phyloP scores from a whole-genome alignment of 2,797 vertebrate genomes.

The Parambassis ranga region DNA sequence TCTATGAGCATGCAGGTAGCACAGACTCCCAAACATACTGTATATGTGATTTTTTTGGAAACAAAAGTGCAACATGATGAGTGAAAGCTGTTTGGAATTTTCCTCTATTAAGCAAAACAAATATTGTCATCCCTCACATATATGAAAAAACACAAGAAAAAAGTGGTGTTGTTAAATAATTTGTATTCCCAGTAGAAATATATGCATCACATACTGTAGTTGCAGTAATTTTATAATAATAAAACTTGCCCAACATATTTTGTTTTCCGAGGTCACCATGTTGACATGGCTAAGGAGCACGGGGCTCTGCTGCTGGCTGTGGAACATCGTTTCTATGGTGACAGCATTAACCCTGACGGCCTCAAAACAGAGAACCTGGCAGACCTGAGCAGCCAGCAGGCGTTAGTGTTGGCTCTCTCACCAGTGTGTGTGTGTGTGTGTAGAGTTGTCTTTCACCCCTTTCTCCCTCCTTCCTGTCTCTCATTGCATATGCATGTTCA shows the following conservation, averaged over 20 bases:
- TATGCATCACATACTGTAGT: too few species aligned
- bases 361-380: conserved; percentile 73
- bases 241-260: background rate
- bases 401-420: conserved; percentile 75
- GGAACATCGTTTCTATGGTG: conserved; percentile 89
- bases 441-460: background rate
- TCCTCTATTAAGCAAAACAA: too few species aligned
- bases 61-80: conserved; percentile 14
- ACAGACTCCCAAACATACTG: background rate
- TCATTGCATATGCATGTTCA: background rate
- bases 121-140: too few species aligned
- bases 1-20: background rate
- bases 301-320: conserved; percentile 82
- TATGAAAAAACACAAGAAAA: too few species aligned
- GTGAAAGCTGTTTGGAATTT: too few species aligned
- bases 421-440: background rate
- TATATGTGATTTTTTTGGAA: too few species aligned
- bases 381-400: conserved; percentile 86
- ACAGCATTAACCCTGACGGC: conserved; percentile 80
- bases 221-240: background rate
- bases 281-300: conserved; percentile 79
- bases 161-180: too few species aligned
- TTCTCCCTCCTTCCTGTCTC: background rate
- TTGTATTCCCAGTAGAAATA: too few species aligned
- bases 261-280: conserved; percentile 81